Conservation (phyloP, 30 jellyfish, hydroid and myxozoan species). For the Calvadosia cruxmelitensis region DNA sequence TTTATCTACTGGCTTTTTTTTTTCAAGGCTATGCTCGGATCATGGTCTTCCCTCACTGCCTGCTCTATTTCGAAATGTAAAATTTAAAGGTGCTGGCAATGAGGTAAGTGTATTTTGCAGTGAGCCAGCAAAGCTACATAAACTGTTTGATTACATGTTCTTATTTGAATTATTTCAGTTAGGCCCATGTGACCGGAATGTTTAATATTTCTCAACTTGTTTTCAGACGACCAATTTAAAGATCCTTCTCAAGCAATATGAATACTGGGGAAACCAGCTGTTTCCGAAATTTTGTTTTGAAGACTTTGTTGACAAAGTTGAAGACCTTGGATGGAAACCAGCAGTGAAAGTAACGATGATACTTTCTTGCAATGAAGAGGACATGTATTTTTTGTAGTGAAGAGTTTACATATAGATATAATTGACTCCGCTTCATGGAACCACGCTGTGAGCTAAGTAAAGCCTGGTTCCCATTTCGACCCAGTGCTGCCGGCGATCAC, state of each 20-base stretch:
- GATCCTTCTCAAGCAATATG: conserved; percentile 14
- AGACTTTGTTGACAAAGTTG: conserved; percentile 44
- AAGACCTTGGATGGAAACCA: conserved; percentile 14
- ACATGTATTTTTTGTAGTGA: too few relatives aligned
- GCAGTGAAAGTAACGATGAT: conserved; percentile 2
- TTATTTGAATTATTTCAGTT: background rate
- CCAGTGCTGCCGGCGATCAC: too few relatives aligned
- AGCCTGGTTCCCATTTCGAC: too few relatives aligned
- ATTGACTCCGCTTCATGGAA: too few relatives aligned
- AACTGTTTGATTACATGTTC: background rate
- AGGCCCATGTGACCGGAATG: background rate
- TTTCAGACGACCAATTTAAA: conserved; percentile 14
- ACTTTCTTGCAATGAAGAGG: too few relatives aligned
- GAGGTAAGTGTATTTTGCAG: background rate
- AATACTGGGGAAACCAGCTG: conserved; percentile 41
- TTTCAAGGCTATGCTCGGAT: background rate
- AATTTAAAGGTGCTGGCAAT: background rate
- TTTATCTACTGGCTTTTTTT: too few relatives aligned
- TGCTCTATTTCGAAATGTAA: background rate
- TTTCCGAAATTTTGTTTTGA: conserved; percentile 32
- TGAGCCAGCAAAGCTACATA: background rate
- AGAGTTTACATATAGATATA: too few relatives aligned
- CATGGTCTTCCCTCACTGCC: background rate
- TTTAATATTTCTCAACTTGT: background rate
- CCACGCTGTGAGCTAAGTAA: too few relatives aligned